These are phyloP conservation scores for Araneus ventricosus DNA, from an alignment of 1,140 invertebrate genomes.

Conservation along the genomic window DNA sequence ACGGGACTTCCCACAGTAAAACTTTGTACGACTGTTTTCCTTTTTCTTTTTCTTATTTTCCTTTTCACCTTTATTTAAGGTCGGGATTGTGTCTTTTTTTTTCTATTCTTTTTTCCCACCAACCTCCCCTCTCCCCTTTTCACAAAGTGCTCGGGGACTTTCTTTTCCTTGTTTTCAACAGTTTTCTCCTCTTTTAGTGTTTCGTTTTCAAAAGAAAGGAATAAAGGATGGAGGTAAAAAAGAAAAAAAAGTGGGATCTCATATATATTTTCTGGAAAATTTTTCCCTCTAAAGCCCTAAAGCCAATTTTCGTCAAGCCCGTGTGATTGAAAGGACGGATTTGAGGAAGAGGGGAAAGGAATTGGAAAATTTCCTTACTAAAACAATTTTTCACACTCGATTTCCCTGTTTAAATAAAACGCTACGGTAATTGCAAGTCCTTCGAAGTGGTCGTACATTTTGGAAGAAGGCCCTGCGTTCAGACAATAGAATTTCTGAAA, in stretches of 20 bases:
- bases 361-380: constrained; percentile 46
- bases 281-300: constrained; percentile 56
- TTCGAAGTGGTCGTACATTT: background rate
- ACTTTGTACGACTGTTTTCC: constrained; percentile 15
- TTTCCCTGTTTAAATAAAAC: constrained; percentile 34
- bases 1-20: constrained; percentile 4
- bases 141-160: constrained; percentile 49
- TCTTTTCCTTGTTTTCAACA: constrained; percentile 52
- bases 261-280: constrained; percentile 53
- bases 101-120: background rate
- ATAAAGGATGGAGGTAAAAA: too few species aligned
- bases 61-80: constrained; percentile 37
- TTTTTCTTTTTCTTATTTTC: background rate
- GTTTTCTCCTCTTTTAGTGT: constrained; percentile 33
- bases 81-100: constrained; percentile 4
- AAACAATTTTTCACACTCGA: constrained; percentile 49
- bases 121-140: background rate
- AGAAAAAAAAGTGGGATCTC: constrained; percentile 38
- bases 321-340: constrained; percentile 42
- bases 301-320: constrained; percentile 44
- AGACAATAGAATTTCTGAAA: too few species aligned
- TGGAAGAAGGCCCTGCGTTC: background rate
- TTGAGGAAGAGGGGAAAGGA: constrained; percentile 7
- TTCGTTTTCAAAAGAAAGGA: constrained; percentile 15
- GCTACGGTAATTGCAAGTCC: background rate